These are phyloP conservation scores for Cheiracanthium punctorium DNA, from an alignment of 2,888 invertebrate genomes.

Conservation along the genomic window DNA sequence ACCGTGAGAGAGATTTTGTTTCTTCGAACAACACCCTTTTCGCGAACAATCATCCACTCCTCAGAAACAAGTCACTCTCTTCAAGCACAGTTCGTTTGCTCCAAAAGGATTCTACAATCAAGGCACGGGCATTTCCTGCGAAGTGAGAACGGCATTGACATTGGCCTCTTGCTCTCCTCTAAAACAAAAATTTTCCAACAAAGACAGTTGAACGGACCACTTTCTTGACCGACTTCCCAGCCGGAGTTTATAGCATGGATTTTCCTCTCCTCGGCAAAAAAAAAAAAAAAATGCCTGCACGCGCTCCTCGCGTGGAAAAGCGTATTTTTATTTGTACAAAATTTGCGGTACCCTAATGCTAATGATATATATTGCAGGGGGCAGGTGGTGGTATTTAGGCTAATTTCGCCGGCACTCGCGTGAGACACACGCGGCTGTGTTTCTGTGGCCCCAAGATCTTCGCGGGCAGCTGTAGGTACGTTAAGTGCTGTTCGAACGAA, in stretches of 20 bases:
- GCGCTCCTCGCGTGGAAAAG: neutral
- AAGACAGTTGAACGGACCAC: neutral
- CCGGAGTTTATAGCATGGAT: too few species aligned
- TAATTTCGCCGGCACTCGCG: neutral
- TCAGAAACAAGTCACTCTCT: too few species aligned
- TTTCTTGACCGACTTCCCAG: constrained; percentile 9
- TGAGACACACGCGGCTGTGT: neutral
- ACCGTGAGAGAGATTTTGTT: too few species aligned
- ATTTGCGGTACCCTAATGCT: neutral
- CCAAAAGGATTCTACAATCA: too few species aligned
- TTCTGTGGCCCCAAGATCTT: neutral
- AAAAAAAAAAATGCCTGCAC: neutral
- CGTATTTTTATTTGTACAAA: neutral
- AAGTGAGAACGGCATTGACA: neutral
- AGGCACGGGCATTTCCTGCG: too few species aligned
- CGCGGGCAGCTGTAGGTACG: neutral
- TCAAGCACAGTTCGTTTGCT: too few species aligned
- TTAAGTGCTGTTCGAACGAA: too few species aligned
- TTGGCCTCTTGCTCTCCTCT: neutral
- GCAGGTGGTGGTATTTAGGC: constrained; percentile 7
- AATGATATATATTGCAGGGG: neutral
- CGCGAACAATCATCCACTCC: too few species aligned
- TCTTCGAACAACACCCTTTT: too few species aligned
- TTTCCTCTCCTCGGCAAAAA: too few species aligned
- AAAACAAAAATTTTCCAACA: neutral